Evolutionary conservation across 2,888 invertebrate genomes (phyloP).

Genomic region (Xylota sylvarum): DNA sequence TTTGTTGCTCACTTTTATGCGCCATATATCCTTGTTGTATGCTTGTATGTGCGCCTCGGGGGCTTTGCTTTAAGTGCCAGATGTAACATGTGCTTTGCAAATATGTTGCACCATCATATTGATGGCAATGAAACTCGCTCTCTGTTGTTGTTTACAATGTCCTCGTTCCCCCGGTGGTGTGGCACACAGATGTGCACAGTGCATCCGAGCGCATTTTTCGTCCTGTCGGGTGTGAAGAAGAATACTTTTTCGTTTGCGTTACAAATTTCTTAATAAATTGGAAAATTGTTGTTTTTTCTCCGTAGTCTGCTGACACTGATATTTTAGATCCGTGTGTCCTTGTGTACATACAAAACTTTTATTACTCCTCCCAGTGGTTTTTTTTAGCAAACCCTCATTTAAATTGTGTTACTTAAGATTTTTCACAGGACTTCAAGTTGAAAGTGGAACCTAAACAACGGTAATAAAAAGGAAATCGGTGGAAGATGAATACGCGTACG

Average conservation of each 20-base stretch:
- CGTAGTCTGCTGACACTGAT: neutral
- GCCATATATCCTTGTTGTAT: too few species aligned
- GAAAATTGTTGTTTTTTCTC: slow-evolving; percentile 8
- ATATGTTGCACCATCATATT: slow-evolving; percentile 20
- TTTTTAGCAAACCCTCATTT: too few species aligned
- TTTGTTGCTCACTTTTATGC: neutral
- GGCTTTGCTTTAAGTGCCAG: slow-evolving; percentile 4
- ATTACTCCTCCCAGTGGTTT: too few species aligned
- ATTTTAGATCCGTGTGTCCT: neutral
- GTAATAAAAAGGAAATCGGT: slow-evolving; percentile 35
- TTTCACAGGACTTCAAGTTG: too few species aligned
- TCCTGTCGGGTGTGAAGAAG: neutral
- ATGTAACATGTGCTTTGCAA: slow-evolving; percentile 17
- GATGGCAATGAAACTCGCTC: neutral
- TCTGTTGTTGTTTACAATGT: neutral
- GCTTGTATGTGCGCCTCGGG: neutral
- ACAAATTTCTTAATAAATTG: slow-evolving; percentile 5
- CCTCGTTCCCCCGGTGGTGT: too few species aligned
- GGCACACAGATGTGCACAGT: neutral
- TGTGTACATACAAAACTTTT: too few species aligned
- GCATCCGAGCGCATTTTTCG: neutral
- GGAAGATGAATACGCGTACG: slow-evolving; percentile 42
- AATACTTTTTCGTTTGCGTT: neutral
- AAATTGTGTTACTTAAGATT: neutral
- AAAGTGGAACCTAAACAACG: slow-evolving; percentile 3